Conservation (phyloP, 2,113 vertebrate genomes). For the Diphyllodes magnificus region DNA sequence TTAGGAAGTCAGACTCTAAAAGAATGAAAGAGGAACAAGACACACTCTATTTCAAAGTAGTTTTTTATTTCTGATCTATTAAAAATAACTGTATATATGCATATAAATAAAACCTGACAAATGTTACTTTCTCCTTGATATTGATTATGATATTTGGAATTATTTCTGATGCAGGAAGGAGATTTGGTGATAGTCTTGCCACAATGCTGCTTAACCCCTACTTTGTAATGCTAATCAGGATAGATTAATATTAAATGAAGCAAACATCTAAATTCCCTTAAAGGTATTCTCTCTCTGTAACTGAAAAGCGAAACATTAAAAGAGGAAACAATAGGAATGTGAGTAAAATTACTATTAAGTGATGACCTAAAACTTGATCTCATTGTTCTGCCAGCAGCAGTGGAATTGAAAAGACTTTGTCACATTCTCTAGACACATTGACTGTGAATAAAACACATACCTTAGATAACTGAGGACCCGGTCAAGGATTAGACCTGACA, state of each 20-base stretch:
- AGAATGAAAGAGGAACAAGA: not conserved
- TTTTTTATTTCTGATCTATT: not conserved
- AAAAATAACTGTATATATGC: not conserved
- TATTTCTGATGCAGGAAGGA: not conserved
- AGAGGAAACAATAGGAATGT: not conserved
- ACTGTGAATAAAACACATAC: not conserved
- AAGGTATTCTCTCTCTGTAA: not conserved
- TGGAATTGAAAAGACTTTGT: not conserved
- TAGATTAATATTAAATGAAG: not conserved
- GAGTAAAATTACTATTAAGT: not conserved
- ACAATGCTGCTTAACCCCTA: not conserved
- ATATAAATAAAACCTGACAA: not conserved
- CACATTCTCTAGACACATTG: not conserved
- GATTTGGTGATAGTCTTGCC: not conserved
- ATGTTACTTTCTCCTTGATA: not conserved
- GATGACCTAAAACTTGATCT: not conserved
- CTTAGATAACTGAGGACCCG: not conserved
- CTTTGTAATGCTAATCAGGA: not conserved
- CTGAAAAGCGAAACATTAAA: not conserved
- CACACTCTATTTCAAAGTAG: not conserved
- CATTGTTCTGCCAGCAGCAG: not conserved
- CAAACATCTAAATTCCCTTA: not conserved
- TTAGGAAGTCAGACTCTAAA: not conserved
- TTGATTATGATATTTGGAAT: not conserved
- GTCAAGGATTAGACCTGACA: constrained; percentile 16